Base-by-base conservation (phyloP, 2,888 invertebrate genomes). In the Volucella inanis region DNA sequence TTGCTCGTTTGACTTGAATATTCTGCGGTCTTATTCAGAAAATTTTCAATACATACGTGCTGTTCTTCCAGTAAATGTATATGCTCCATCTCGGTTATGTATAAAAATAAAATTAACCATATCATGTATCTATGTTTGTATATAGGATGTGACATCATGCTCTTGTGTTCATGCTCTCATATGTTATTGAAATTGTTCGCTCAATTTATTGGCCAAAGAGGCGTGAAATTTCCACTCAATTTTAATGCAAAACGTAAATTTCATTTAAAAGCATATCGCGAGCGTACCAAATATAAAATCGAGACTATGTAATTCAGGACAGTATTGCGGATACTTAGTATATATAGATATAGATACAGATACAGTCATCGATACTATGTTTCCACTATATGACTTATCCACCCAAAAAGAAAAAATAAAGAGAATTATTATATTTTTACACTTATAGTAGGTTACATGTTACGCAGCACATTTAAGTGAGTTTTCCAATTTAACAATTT, bases 121-220 rank as follows among this genome's bases (percentile, higher is more conserved):
- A 6, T 4, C 31, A 31, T 31, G 31, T 31, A 22, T 22, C 4
- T 3, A 22, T 22, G 22, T 22, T 22, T 22, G 31, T 31, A 6
- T 3, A 0, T 31, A 6, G 31, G 6, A 31, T 31, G 31, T 31
- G 6, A 6, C 31, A 31, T 31, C 31, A 6, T 6, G 31, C 6
- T 31, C 31, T 31, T 6, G 31, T 31, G 6, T 6, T 6, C 6
- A 0, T 31, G 4, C 6, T 31, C 31, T 31, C 31, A 6, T 49
- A 38, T 57, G 57, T 41, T 59, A 67, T 75, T 67, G 43, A 67
- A 75, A 67, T 59, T 75, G 59, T 49, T 67, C 65, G 59, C 75
- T 15, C 50, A 75, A 75, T 75, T 75, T 75, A 75, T 75, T 75
- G 65, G 43, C 50, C 67, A 75, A 75, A 64, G 59, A 67, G 67